A percentile compares a stretch with the other conserved stretches of the same genome.
These are phyloP conservation scores for Ageneiosus marmoratus DNA, from an alignment of 2,113 vertebrate species.

Conservation along the genomic window DNA sequence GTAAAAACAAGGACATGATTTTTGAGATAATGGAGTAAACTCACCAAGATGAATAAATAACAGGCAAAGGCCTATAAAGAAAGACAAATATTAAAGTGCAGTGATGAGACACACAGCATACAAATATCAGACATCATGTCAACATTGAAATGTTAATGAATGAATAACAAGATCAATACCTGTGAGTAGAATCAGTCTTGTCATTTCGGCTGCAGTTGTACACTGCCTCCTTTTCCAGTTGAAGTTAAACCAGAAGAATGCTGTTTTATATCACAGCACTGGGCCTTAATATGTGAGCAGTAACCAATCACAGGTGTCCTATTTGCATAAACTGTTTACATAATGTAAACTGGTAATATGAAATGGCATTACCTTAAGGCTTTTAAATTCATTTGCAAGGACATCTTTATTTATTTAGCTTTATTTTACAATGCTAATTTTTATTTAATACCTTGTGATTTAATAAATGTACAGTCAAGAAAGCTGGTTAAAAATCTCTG, in stretches of 20 bases:
- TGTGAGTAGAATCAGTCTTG: neutral
- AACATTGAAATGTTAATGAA: neutral
- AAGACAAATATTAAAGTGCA: neutral
- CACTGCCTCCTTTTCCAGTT: neutral
- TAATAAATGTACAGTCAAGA: no score
- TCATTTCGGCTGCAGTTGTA: constrained; percentile 15
- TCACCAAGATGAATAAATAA: constrained; percentile 64
- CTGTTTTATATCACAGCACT: no score
- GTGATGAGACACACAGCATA: neutral
- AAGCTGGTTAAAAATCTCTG: no score
- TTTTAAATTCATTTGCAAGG: neutral
- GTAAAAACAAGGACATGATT: neutral
- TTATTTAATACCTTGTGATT: neutral
- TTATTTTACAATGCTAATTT: neutral
- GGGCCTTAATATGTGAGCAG: neutral
- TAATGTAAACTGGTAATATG: neutral
- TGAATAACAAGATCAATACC: constrained; percentile 9
- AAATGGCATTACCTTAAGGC: neutral
- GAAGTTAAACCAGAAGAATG: no score
- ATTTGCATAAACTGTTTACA: neutral
- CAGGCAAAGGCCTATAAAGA: constrained; percentile 58
- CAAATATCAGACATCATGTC: neutral
- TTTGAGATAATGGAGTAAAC: neutral
- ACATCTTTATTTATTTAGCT: neutral
- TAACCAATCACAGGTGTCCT: neutral